These are phyloP conservation scores for Podocnemis expansa DNA, from an alignment of 2,113 vertebrate species.

Conservation along the genomic window DNA sequence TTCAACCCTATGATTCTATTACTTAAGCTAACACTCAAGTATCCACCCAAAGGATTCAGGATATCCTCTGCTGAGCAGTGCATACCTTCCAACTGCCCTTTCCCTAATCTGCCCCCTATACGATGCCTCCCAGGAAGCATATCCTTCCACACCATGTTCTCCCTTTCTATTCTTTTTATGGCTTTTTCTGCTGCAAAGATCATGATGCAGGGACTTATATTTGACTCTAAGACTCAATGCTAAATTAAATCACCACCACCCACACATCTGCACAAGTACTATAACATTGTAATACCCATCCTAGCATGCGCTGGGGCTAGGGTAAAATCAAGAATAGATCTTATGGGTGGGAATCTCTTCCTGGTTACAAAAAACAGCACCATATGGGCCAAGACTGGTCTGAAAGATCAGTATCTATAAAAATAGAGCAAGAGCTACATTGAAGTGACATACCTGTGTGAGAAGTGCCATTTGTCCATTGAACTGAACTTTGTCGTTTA, in stretches of 20 bases:
- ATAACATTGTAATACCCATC: not conserved
- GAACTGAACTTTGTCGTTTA: conserved; percentile 49
- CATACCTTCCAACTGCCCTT: not conserved
- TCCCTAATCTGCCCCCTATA: rapidly evolving
- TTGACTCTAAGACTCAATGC: not conserved
- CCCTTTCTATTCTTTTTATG: not conserved
- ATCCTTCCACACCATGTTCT: not conserved
- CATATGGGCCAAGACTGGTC: conserved; percentile 12
- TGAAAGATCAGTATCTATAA: conserved; percentile 67
- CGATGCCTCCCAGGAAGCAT: rapidly evolving
- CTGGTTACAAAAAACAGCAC: conserved; percentile 22
- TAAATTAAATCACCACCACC: not conserved
- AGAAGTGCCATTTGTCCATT: conserved; percentile 1
- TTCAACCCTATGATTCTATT: rapidly evolving
- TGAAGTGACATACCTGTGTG: conserved; percentile 51
- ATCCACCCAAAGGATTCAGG: not conserved
- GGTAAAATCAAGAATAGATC: not conserved
- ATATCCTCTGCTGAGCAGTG: not conserved
- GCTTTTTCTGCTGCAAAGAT: not conserved
- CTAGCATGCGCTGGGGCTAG: not conserved
- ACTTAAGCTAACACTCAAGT: rapidly evolving
- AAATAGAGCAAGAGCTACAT: conserved; percentile 47
- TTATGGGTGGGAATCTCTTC: not conserved
- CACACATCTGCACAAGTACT: not conserved
- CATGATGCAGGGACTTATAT: not conserved